These are phyloP conservation scores for Steatocranus sp. DNA, from an alignment of 2,797 vertebrate genomes.

Conservation along the genomic window DNA sequence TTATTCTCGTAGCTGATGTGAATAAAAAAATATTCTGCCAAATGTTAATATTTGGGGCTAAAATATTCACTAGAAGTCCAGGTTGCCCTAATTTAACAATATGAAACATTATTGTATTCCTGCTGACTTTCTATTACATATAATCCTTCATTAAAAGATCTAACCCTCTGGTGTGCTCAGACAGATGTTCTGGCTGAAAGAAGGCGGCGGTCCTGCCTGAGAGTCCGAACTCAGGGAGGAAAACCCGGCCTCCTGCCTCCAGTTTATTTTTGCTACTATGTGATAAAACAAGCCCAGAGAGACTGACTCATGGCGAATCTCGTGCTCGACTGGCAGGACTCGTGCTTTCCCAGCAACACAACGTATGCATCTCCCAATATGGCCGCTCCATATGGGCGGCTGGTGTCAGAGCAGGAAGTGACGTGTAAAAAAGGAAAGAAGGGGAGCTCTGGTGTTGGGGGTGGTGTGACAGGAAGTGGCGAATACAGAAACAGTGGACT, in stretches of 20 bases:
- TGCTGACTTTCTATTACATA: background rate
- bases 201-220: background rate
- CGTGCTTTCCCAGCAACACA: background rate
- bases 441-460: fast-evolving
- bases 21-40: background rate
- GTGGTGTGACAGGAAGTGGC: background rate
- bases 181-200: background rate
- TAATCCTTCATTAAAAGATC: fast-evolving
- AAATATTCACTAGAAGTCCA: background rate
- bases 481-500: background rate
- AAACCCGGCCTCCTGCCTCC: fast-evolving
- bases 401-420: background rate
- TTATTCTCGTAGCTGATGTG: background rate
- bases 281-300: background rate
- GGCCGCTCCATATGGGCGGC: constrained; percentile 7
- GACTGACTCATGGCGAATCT: background rate
- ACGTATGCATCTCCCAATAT: constrained; percentile 16
- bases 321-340: background rate
- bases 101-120: fast-evolving
- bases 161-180: fast-evolving
- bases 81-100: background rate
- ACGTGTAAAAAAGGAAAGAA: too few relatives aligned
- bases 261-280: background rate
- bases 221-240: background rate
- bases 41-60: background rate